A percentile compares a stretch with the other conserved stretches of the same genome.
Conservation (phyloP, 2,888 invertebrate genomes). For the Aelia acuminata region DNA sequence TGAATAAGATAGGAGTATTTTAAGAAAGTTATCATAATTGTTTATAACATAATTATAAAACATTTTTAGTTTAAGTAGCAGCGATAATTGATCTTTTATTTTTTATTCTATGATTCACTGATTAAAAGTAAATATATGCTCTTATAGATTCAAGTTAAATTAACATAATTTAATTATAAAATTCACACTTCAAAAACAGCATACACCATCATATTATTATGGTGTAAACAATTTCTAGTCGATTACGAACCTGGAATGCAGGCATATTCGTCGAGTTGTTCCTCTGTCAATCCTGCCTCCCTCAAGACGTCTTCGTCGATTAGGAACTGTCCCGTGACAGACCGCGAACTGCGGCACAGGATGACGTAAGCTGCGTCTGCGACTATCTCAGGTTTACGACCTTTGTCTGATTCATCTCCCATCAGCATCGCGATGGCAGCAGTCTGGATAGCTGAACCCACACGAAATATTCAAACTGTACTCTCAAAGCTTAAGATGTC, state of each 20-base stretch:
- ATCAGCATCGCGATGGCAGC: slow-evolving; percentile 93
- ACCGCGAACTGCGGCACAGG: slow-evolving; percentile 82
- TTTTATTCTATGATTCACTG: no score
- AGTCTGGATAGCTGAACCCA: slow-evolving; percentile 84
- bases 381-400: slow-evolving; percentile 86
- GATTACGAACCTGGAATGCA: slow-evolving; percentile 78
- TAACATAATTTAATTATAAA: neutral
- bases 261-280: slow-evolving; percentile 82
- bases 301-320: slow-evolving; percentile 91
- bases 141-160: neutral
- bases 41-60: no score
- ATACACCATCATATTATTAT: neutral
- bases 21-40: no score
- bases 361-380: slow-evolving; percentile 92
- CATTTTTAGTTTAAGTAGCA: no score
- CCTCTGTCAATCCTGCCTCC: slow-evolving; percentile 79
- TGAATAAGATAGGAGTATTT: no score
- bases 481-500: slow-evolving; percentile 1
- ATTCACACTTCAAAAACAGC: neutral
- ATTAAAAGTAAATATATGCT: neutral
- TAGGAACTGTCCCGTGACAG: slow-evolving; percentile 88
- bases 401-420: slow-evolving; percentile 76
- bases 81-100: no score
- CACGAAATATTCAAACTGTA: slow-evolving; percentile 23
- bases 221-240: neutral